A percentile compares a stretch with the other conserved stretches of the same genome.
These are phyloP conservation scores for Mormyrus hasselquistii DNA, from an alignment of 2,797 vertebrate genomes.

Conservation along the genomic window DNA sequence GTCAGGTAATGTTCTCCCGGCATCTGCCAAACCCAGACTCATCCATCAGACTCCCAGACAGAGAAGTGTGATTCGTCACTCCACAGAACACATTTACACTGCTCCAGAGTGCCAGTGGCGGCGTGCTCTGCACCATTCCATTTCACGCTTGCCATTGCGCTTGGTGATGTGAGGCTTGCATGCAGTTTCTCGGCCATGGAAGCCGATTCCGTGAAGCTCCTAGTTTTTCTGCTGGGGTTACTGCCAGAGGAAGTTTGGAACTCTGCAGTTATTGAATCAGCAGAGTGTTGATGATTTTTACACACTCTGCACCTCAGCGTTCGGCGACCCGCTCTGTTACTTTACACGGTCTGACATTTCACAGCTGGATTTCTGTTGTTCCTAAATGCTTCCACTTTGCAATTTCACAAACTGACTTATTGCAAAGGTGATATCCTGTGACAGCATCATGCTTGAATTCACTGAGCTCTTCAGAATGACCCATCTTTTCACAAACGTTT, in stretches of 20 bases:
- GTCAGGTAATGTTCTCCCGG: neutral
- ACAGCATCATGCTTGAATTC: neutral
- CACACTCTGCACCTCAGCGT: neutral
- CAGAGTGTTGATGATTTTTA: neutral
- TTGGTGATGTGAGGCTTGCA: neutral
- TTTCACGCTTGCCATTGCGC: neutral
- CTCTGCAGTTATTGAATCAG: neutral
- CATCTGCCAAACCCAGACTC: neutral
- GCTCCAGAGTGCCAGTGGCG: neutral
- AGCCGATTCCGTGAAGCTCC: neutral
- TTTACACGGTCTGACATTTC: neutral
- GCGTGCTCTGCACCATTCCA: neutral
- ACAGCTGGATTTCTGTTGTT: neutral
- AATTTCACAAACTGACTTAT: neutral
- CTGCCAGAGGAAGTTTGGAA: neutral
- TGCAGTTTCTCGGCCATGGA: neutral
- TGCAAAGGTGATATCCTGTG: neutral
- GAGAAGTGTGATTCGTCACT: neutral
- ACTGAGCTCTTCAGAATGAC: neutral
- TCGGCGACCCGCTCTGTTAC: neutral
- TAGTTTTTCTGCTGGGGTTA: neutral
- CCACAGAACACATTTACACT: neutral
- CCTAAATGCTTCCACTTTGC: neutral
- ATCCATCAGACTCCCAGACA: neutral
- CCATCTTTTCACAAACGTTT: neutral